These are phyloP conservation scores for Natator depressus DNA, from an alignment of 2,113 vertebrate genomes.

Conservation along the genomic window DNA sequence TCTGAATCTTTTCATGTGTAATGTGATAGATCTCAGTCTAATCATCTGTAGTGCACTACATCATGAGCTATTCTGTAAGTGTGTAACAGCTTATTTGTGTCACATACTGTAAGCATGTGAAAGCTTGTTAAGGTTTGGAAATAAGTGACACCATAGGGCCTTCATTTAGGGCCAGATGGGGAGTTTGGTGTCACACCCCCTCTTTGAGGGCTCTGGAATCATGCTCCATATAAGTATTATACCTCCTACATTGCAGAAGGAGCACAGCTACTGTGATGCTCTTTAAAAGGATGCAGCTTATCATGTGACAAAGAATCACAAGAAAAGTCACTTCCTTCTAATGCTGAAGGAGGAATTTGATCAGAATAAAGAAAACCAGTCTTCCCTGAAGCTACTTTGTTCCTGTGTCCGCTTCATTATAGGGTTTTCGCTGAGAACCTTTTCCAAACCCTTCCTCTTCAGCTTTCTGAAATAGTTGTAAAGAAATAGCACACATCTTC, in stretches of 20 bases:
- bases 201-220: not conserved
- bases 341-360: not conserved
- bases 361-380: not conserved
- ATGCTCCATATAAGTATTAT: not conserved
- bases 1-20: conserved; percentile 49
- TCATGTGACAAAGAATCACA: not conserved
- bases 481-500: not conserved
- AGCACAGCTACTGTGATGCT: not conserved
- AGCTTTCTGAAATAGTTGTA: not conserved
- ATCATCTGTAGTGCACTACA: not conserved
- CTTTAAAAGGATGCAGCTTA: not conserved
- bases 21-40: conserved; percentile 45
- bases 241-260: not conserved
- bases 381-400: not conserved
- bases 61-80: not conserved
- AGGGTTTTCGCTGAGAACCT: not conserved
- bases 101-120: not conserved
- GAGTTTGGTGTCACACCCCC: not conserved
- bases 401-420: not conserved
- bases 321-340: not conserved
- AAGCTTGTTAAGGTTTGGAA: not conserved
- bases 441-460: not conserved
- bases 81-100: not conserved
- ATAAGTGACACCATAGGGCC: not conserved
- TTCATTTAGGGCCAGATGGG: not conserved